phyloP scores from a whole-genome alignment of 2,888 invertebrate genomes.

The Callinectes sapidus region DNA sequence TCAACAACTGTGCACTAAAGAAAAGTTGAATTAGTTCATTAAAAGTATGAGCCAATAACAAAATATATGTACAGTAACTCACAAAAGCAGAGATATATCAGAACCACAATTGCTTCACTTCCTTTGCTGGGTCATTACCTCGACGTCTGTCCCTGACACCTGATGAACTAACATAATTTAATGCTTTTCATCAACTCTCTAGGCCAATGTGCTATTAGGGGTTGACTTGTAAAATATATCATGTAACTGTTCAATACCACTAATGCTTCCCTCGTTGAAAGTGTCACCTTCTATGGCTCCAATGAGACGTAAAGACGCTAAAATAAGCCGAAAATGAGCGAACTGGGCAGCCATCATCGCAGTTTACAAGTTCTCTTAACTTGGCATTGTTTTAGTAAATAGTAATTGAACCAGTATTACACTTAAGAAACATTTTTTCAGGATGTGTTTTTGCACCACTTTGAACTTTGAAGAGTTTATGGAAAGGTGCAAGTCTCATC shows the following conservation, averaged over 20 bases:
- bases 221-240: constrained; percentile 27
- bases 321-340: constrained; percentile 26
- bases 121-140: not conserved
- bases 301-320: constrained; percentile 32
- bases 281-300: constrained; percentile 31
- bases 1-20: not conserved
- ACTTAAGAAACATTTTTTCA: constrained; percentile 21
- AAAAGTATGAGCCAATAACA: not conserved
- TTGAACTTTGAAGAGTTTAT: constrained; percentile 9
- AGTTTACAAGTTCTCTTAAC: constrained; percentile 37
- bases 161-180: constrained; percentile 4
- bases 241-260: constrained; percentile 21
- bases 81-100: not conserved
- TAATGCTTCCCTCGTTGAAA: constrained; percentile 27
- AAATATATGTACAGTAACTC: not conserved
- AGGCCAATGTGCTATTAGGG: not conserved
- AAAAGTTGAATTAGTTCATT: not conserved
- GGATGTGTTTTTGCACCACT: constrained; percentile 23
- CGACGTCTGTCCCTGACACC: constrained; percentile 29
- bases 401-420: constrained; percentile 37
- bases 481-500: constrained; percentile 23
- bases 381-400: constrained; percentile 37
- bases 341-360: constrained; percentile 26
- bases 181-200: not conserved
- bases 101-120: not conserved